These are phyloP conservation scores for Chaetophractus vellerosus DNA, from an alignment of 2,797 vertebrate genomes.

Conservation along the genomic window DNA sequence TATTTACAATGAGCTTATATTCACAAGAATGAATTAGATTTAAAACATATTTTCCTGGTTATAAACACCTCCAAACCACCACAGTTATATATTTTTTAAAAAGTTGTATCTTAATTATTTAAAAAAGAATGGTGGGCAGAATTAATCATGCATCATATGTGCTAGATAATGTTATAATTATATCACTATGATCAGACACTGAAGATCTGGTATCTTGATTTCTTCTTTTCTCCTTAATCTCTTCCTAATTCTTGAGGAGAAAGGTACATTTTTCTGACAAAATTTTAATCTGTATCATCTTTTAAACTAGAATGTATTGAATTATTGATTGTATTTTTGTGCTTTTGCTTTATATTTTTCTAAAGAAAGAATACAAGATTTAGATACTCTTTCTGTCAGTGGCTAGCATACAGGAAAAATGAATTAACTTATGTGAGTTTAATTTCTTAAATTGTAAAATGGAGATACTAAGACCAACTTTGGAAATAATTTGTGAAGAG, in stretches of 20 bases:
- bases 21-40: too few species aligned
- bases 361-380: not conserved
- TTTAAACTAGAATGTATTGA: too few species aligned
- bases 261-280: accelerated
- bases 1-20: too few species aligned
- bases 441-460: too few species aligned
- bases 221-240: not conserved
- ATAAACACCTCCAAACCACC: too few species aligned
- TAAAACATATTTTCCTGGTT: too few species aligned
- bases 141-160: not conserved
- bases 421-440: accelerated
- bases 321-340: accelerated
- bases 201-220: too few species aligned
- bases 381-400: accelerated
- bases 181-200: not conserved
- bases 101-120: not conserved
- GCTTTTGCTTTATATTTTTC: not conserved
- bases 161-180: not conserved
- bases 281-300: not conserved
- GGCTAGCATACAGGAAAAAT: accelerated
- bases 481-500: accelerated
- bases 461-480: accelerated
- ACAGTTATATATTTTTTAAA: too few species aligned
- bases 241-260: not conserved
- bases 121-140: accelerated